Conservation (phyloP, 2,888 invertebrate species). For the Alcis repandata region DNA sequence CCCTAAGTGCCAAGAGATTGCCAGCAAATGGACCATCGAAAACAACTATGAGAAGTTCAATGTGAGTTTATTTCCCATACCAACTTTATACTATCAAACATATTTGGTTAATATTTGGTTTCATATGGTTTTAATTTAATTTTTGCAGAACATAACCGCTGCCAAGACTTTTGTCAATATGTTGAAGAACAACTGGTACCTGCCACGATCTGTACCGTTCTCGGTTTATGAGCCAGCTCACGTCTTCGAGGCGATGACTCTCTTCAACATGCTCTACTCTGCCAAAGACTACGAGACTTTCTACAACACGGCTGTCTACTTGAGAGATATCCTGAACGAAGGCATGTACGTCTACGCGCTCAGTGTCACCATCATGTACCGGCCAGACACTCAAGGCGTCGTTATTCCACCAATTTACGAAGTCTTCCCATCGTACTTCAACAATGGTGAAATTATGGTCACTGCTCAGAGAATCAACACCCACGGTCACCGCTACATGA, state of each 20-base stretch:
- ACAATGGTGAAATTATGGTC: slow-evolving; percentile 89
- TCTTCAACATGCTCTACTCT: slow-evolving; percentile 89
- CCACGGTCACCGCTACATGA: slow-evolving; percentile 64
- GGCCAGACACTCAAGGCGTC: slow-evolving; percentile 88
- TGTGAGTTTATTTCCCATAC: slow-evolving; percentile 12
- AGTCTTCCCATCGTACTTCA: slow-evolving; percentile 90
- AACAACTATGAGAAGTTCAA: slow-evolving; percentile 72
- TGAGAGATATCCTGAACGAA: slow-evolving; percentile 89
- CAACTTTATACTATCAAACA: no score
- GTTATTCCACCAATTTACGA: slow-evolving; percentile 91
- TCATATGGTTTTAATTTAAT: no score
- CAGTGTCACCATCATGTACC: slow-evolving; percentile 88
- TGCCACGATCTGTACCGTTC: slow-evolving; percentile 88
- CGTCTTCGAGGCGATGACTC: slow-evolving; percentile 87
- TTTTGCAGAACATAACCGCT: slow-evolving; percentile 80
- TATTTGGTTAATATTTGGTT: no score
- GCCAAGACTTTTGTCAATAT: slow-evolving; percentile 85
- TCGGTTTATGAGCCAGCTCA: slow-evolving; percentile 84
- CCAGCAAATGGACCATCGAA: slow-evolving; percentile 81
- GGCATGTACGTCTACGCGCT: slow-evolving; percentile 89
- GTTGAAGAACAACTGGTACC: slow-evolving; percentile 80
- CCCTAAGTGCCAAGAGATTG: slow-evolving; percentile 80
- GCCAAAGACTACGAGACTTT: slow-evolving; percentile 91
- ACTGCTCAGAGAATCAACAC: slow-evolving; percentile 88
- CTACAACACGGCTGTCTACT: slow-evolving; percentile 89